Percentiles rank a stretch among this genome's conserved stretches.
Conservation (phyloP, 1,140 invertebrate species). For the Campodea augens region DNA sequence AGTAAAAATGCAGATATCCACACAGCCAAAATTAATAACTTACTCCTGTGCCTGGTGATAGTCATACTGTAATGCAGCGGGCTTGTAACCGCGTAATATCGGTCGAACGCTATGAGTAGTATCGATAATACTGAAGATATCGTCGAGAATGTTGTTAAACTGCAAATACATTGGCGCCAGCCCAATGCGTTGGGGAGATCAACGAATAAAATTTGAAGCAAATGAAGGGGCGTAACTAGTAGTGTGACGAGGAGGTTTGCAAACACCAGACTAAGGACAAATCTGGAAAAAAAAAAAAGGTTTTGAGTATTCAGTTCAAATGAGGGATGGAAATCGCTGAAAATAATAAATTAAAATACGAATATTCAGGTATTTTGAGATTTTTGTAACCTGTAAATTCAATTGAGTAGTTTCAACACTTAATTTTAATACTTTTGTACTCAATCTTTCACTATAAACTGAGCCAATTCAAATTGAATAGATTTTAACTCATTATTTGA, state of each 20-base stretch:
- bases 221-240: slow-evolving; percentile 28
- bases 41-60: slow-evolving; percentile 26
- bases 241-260: slow-evolving; percentile 30
- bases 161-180: slow-evolving; percentile 23
- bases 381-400: too few relatives aligned
- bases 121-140: slow-evolving; percentile 31
- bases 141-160: slow-evolving; percentile 26
- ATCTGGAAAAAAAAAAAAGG: slow-evolving; percentile 22
- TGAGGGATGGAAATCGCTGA: background rate
- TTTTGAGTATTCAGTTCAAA: background rate
- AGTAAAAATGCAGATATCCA: slow-evolving; percentile 22
- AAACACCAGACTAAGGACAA: slow-evolving; percentile 33
- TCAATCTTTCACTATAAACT: too few relatives aligned
- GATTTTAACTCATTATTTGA: too few relatives aligned
- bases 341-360: background rate
- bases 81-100: slow-evolving; percentile 32
- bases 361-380: background rate
- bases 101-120: slow-evolving; percentile 31
- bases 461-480: too few relatives aligned
- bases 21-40: slow-evolving; percentile 23
- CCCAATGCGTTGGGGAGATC: slow-evolving; percentile 21
- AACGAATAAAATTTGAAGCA: slow-evolving; percentile 19
- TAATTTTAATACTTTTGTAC: too few relatives aligned
- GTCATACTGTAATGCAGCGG: slow-evolving; percentile 33
- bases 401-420: too few relatives aligned